Evolutionary conservation across 1,140 invertebrate genomes (phyloP).

Genomic region (Ostrea denselamellosa): DNA sequence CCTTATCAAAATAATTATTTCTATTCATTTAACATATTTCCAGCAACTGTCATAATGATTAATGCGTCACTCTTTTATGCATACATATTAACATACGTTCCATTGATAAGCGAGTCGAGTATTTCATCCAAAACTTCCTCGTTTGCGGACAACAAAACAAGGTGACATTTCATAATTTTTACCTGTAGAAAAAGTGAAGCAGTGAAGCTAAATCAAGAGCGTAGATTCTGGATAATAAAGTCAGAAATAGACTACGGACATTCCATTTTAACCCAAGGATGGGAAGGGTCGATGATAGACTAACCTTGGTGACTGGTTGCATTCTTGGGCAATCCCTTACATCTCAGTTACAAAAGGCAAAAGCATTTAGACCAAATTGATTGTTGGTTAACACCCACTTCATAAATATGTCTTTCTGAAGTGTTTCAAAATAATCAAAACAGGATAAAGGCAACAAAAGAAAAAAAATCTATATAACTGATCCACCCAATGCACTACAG

Average conservation of each 20-base stretch:
- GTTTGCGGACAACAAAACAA: neutral
- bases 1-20: neutral
- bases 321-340: neutral
- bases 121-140: slow-evolving; percentile 4
- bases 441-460: neutral
- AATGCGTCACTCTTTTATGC: slow-evolving; percentile 15
- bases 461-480: neutral
- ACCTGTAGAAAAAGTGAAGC: neutral
- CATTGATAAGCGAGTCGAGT: neutral
- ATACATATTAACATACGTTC: slow-evolving; percentile 2
- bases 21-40: neutral
- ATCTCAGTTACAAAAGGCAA: neutral
- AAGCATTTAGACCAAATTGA: neutral
- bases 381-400: neutral
- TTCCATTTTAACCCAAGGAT: neutral
- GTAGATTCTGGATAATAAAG: neutral
- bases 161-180: neutral
- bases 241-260: neutral
- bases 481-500: slow-evolving; percentile 7
- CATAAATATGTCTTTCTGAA: neutral
- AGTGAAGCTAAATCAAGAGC: neutral
- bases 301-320: neutral
- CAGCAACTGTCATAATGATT: neutral
- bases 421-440: neutral
- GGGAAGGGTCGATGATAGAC: neutral